These are phyloP conservation scores for Paradoxurus hermaphroditus DNA, from an alignment of 2,113 vertebrate species.

Conservation along the genomic window DNA sequence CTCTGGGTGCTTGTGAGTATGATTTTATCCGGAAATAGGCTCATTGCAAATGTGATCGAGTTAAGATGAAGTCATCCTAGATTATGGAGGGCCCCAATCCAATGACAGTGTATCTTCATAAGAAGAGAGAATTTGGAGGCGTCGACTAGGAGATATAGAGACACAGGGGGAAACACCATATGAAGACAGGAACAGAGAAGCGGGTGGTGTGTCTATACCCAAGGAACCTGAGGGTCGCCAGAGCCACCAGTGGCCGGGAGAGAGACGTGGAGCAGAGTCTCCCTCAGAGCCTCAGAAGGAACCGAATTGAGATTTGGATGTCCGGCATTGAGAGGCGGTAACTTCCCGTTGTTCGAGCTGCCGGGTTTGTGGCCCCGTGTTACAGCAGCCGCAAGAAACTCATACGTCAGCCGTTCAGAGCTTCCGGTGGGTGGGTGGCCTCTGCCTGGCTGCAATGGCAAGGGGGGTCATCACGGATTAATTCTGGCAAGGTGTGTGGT, in stretches of 20 bases:
- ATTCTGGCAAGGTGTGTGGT: not conserved
- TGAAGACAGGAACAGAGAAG: not conserved
- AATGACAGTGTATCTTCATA: not conserved
- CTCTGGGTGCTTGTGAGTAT: not conserved
- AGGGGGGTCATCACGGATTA: not conserved
- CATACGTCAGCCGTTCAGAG: not conserved
- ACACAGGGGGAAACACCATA: fast-evolving
- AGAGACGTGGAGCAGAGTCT: not conserved
- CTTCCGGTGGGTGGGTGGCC: not conserved
- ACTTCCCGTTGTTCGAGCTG: not conserved
- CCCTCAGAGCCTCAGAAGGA: not conserved
- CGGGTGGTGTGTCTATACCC: not conserved
- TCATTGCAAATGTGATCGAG: not conserved
- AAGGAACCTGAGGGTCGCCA: not conserved
- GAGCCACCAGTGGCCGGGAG: not conserved
- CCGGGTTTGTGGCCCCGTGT: fast-evolving
- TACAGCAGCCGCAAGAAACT: not conserved
- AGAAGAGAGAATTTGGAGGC: not conserved
- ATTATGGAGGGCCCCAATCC: not conserved
- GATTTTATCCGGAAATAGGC: not conserved
- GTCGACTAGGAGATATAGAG: not conserved
- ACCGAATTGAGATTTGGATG: not conserved
- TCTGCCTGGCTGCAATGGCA: not conserved
- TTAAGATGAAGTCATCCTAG: not conserved
- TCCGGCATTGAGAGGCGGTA: not conserved